phyloP scores from a whole-genome alignment of 2,888 invertebrate genomes.

The Papilio gigon region DNA sequence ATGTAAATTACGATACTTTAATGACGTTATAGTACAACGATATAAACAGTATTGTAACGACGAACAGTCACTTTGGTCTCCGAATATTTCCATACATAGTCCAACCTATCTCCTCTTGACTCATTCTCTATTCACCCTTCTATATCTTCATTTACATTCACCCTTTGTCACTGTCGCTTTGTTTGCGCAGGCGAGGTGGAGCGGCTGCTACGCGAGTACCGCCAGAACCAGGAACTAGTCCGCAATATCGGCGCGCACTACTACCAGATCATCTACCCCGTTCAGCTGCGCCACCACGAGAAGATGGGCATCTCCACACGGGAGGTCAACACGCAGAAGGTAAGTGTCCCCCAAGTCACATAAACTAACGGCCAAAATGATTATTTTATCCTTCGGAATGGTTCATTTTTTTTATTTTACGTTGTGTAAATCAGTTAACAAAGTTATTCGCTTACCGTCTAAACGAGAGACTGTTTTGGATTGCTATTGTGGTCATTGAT shows the following conservation, averaged over 20 bases:
- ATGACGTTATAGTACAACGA: no score
- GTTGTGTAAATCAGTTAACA: no score
- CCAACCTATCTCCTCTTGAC: no score
- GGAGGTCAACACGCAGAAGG: constrained; percentile 94
- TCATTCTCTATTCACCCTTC: neutral
- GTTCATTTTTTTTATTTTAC: no score
- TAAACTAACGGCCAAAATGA: neutral
- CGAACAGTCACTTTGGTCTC: no score
- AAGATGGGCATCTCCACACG: constrained; percentile 97
- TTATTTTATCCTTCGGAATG: no score
- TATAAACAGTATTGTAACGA: no score
- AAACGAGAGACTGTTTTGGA: neutral
- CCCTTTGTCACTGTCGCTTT: constrained; percentile 21
- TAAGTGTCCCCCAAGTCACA: constrained; percentile 55
- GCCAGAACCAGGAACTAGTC: constrained; percentile 95
- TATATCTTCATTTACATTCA: neutral
- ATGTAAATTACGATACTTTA: no score
- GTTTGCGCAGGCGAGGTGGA: constrained; percentile 91
- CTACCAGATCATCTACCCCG: constrained; percentile 97
- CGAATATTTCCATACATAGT: no score
- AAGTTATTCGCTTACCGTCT: neutral
- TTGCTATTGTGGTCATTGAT: no score
- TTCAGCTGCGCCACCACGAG: constrained; percentile 96
- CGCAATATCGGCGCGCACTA: constrained; percentile 94
- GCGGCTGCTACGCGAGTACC: constrained; percentile 93